Conservation (phyloP, 2,888 invertebrate species). For the Cheilosia scutellata region DNA sequence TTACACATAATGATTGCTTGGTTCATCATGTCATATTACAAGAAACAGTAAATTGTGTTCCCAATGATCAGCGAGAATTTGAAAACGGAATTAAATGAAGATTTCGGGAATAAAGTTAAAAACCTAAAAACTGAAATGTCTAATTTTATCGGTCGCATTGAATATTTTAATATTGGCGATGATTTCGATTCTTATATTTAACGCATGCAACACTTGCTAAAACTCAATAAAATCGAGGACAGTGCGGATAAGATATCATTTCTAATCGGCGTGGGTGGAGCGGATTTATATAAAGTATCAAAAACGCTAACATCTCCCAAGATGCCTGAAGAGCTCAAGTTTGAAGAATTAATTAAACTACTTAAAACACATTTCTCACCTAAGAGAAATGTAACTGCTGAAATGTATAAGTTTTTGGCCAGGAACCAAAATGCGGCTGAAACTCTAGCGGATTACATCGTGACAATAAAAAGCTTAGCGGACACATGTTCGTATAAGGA, state of each 20-base stretch:
- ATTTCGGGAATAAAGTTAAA: too few relatives aligned
- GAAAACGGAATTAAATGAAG: too few relatives aligned
- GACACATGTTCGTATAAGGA: too few relatives aligned
- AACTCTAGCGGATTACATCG: too few relatives aligned
- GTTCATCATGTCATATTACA: too few relatives aligned
- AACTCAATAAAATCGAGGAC: slow-evolving; percentile 2
- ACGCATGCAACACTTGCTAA: slow-evolving; percentile 8
- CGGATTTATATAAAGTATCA: slow-evolving; percentile 10
- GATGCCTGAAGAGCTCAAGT: not conserved
- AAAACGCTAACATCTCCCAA: slow-evolving; percentile 5
- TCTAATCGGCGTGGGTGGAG: not conserved
- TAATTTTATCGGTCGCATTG: too few relatives aligned
- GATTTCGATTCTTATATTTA: slow-evolving; percentile 14
- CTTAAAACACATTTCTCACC: not conserved
- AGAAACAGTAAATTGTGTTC: too few relatives aligned
- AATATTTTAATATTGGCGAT: too few relatives aligned
- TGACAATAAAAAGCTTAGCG: too few relatives aligned
- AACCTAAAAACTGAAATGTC: too few relatives aligned
- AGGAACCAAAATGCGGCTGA: not conserved
- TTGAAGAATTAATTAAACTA: not conserved
- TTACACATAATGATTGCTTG: too few relatives aligned
- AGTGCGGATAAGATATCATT: slow-evolving; percentile 11
- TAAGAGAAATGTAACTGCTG: not conserved
- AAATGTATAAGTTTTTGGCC: not conserved
- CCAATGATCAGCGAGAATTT: too few relatives aligned